Evolutionary conservation across 2,797 vertebrate species (phyloP), one percentile per base, ranked within the genome.

Genomic region (Ispidina lecontei): DNA sequence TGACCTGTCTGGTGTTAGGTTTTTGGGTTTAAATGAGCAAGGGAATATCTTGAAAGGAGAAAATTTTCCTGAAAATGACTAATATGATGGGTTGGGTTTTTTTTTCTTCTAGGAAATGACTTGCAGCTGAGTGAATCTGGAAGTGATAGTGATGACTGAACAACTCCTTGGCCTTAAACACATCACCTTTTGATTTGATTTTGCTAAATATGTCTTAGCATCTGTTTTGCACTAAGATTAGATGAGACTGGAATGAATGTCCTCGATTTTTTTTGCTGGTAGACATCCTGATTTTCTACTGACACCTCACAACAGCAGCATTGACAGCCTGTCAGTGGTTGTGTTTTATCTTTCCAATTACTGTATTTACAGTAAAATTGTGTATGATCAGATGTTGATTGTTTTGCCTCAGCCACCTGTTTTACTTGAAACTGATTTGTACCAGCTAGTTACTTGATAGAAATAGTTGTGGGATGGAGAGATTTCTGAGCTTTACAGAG

Each of bases 71-170:
- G 87, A 68, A 95, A 92, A 83, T 80, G 35, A 96, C 70, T 96
- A 86, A 73, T 93, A 17, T 1, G 47, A 51, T 91, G 63, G 91
- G 14, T 39, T 39, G 37, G 37, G 37, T 6, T 52, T 94, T 73
- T 91, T 19, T 89, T 31, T 91, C 96, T 96, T 98, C 88, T 98
- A 99, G 99, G 99, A 97, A 99, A 97, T 67, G 99, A 99, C 97
- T 98, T 99, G 81, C 99, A 99, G 97, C 97, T 99, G 94, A 99
- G 99, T 92, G 99, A 99, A 89, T 99, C 99, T 60, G 99, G 98
- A 95, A 99, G 99, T 12, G 99, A 99, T 93, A 99, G 99, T 84
- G 99, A 98, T 89, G 98, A 99, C 97, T 99, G 97, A 99, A 83
- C 93, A 96, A 87, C 72, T 68, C 83, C 85, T 92, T 88, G 89